Base-by-base conservation (phyloP, 1,140 invertebrate species). In the Drosophila chauvacae region DNA sequence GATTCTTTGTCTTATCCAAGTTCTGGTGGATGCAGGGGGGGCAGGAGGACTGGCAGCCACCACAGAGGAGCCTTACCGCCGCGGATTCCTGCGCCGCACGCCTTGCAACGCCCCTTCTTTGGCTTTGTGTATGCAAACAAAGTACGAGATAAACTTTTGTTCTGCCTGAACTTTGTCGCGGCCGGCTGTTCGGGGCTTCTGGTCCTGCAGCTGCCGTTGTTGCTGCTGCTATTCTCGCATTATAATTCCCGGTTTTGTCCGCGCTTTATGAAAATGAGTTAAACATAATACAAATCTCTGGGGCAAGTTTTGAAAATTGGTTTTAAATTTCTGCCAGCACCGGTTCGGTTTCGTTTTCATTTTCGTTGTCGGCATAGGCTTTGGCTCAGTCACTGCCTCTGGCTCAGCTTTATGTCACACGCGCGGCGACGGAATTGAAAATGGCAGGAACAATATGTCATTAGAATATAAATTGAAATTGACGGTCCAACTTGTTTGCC, bases 101-200 rank as follows among this genome's bases (percentile, higher is more conserved):
- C 65, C 56, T 48, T 63, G 51, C 30, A 61, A 51, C 45, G 35
- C 44, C 26, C 42, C 47, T 37, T 35, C 48, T 28, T 57, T 53
- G 66, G 56, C 60, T 73, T 90, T 90, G 81, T 85, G 70, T 71
- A 70, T 68, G 82, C 83, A 81, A 81, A 87, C 83, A 91, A 90
- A 87, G 87, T 81, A 77, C 64, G 88, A 88, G 74, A 81, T 91
- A 91, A 91, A 91, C 87, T 91, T 91, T 91, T 91, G 71, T 91
- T 84, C 77, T 69, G 80, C 57, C 68, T 91, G 87, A 91, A 91
- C 88, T 91, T 91, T 90, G 63, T 61, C 72, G 60, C 70, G 61
- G 76, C 53, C 57, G 53, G 16, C 45, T 28, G 56, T 61, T 59
- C 30, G 48, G n/a, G 37, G 65, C 41, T 45, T 51, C 66, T 55